A percentile compares a stretch with the other conserved stretches of the same genome.
Conservation (phyloP, 2,113 vertebrate species). For the Brienomyrus brachyistius region DNA sequence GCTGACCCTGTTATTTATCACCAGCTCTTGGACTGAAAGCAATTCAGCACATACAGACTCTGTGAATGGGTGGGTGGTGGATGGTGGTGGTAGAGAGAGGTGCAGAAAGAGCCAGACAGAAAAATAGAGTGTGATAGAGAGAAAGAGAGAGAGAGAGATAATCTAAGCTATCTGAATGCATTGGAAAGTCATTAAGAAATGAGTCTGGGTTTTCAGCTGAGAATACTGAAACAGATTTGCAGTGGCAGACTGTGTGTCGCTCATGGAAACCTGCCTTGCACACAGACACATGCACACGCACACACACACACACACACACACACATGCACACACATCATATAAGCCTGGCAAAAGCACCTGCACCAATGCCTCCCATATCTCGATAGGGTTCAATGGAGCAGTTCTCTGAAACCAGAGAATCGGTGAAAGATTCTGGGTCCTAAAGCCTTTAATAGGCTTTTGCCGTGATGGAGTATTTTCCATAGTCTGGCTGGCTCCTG, state of each 20-base stretch:
- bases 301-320: neutral
- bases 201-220: constrained; percentile 6
- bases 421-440: neutral
- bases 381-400: constrained; percentile 6
- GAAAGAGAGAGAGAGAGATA: neutral
- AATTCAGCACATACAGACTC: constrained; percentile 31
- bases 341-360: neutral
- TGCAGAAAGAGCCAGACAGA: neutral
- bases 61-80: neutral
- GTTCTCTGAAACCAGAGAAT: constrained; percentile 12
- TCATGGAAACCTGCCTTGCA: neutral
- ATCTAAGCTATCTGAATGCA: constrained; percentile 16
- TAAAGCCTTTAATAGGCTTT: constrained; percentile 7
- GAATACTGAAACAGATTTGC: constrained; percentile 11
- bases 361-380: neutral
- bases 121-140: neutral
- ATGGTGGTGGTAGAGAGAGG: neutral
- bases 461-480: constrained; percentile 20
- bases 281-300: neutral
- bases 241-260: neutral
- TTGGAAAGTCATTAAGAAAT: constrained; percentile 24
- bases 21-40: constrained; percentile 36
- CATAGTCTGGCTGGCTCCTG: constrained; percentile 41
- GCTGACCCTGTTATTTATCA: constrained; percentile 49
- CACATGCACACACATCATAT: neutral